A percentile compares a stretch with the other conserved stretches of the same genome.
Evolutionary conservation across 1,140 invertebrate genomes (phyloP).

Genomic region (Drosophila nasuta): DNA sequence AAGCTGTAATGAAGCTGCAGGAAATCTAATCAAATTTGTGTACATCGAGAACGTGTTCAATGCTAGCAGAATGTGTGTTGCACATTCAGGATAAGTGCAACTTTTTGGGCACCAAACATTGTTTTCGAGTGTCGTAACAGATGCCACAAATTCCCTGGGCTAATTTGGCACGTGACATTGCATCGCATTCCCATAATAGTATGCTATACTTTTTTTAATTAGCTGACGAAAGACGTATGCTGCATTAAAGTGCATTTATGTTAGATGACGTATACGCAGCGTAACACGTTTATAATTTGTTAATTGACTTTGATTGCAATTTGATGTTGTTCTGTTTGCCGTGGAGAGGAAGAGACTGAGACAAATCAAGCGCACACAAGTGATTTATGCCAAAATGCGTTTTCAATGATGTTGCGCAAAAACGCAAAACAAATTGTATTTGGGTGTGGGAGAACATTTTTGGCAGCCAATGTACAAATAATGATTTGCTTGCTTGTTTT

Average conservation of each 20-base stretch:
- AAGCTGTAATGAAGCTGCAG: not conserved
- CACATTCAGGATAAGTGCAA: not conserved
- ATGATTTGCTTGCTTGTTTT: slow-evolving; percentile 48
- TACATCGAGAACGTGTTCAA: not conserved
- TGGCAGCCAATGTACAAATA: slow-evolving; percentile 60
- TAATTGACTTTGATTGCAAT: slow-evolving; percentile 61
- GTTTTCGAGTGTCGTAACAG: slow-evolving; percentile 7
- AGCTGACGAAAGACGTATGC: slow-evolving; percentile 2
- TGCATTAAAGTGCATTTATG: not conserved
- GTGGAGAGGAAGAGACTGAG: not conserved
- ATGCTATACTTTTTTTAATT: slow-evolving; percentile 30
- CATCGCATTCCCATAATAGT: slow-evolving; percentile 7
- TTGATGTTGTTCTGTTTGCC: slow-evolving; percentile 50
- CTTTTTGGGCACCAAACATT: not conserved
- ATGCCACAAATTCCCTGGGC: slow-evolving; percentile 6
- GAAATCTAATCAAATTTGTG: slow-evolving; percentile 24
- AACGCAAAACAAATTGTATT: slow-evolving; percentile 23
- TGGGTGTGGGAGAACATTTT: not conserved
- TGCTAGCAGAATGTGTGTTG: not conserved
- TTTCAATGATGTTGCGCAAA: slow-evolving; percentile 54
- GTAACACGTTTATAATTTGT: slow-evolving; percentile 40
- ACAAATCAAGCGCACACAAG: slow-evolving; percentile 29
- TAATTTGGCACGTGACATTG: slow-evolving; percentile 27
- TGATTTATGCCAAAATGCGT: slow-evolving; percentile 64
- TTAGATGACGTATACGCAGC: slow-evolving; percentile 37